Evolutionary conservation across 2,888 invertebrate genomes (phyloP), one percentile per base, ranked within the genome.

Genomic region (Phasia obesa): DNA sequence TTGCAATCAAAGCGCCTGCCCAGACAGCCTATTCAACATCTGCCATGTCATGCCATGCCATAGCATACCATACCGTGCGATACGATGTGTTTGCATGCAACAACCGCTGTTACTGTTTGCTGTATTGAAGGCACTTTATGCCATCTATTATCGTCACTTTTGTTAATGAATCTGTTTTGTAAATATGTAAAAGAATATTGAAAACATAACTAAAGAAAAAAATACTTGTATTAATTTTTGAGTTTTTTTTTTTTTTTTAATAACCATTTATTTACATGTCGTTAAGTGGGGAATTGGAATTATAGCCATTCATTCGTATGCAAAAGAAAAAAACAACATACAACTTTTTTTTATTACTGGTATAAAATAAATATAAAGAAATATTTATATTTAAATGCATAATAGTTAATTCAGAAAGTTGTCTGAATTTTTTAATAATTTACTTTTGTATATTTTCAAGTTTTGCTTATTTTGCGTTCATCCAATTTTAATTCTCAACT

Each of bases 121-220:
- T n/a, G 15, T 51, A 60, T 62, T 75, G 71, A 71, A 71, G 77
- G 55, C 75, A 76, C 65, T 83, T 78, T 62, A 79, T 71, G 42
- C 75, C 79, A 83, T 79, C 60, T 75, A 79, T 79, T 83, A 83
- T 83, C 79, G 75, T 83, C 75, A 83, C 75, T 76, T 79, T 75
- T 71, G 70, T 79, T 79, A 83, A 83, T 83, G 75, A 79, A 83
- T 79, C 60, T 49, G 31, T 60, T 35, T 59, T 49, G 71, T 55
- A 47, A 25, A 13, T 67, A 17, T 21, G 17, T 38, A 25, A 6
- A 64, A 65, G 15, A 67, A 49, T 67, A 51, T 67, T 42, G n/a
- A n/a, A 67, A 49, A 60, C 7, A 17, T 35, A 57, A 7, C 42
- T 42, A 2, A 67, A n/a, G 6, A 38, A 49, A 42, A 19, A 69